Evolutionary conservation across 2,888 invertebrate species (phyloP).

Genomic region (Ochropacha duplaris): DNA sequence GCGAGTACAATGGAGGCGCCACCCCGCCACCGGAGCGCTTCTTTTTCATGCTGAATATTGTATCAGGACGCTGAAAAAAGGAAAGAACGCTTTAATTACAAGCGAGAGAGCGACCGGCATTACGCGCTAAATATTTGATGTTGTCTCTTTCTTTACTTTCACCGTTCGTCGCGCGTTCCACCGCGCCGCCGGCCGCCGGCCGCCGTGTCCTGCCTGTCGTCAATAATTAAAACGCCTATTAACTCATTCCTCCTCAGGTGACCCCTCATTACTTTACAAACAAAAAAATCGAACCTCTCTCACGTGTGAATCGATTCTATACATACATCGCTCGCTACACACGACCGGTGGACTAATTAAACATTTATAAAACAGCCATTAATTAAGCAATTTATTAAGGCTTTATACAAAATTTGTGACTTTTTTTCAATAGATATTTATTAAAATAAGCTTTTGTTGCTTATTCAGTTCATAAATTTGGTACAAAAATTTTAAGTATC

Average conservation of each 20-base stretch:
- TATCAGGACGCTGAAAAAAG: slow-evolving; percentile 83
- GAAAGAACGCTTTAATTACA: slow-evolving; percentile 83
- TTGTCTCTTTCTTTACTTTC: slow-evolving; percentile 73
- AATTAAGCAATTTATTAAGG: not conserved
- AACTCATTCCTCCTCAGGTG: slow-evolving; percentile 77
- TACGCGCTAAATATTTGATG: slow-evolving; percentile 81
- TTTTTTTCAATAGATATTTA: not conserved
- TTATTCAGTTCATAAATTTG: no score
- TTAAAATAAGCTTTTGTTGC: no score
- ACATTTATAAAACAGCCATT: slow-evolving; percentile 18
- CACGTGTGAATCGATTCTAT: slow-evolving; percentile 22
- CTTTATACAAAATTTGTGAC: no score
- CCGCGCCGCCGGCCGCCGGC: slow-evolving; percentile 18
- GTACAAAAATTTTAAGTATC: no score
- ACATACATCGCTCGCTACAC: slow-evolving; percentile 18
- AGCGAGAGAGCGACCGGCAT: slow-evolving; percentile 80
- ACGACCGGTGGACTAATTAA: slow-evolving; percentile 26
- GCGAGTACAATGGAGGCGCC: slow-evolving; percentile 84
- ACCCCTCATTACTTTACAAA: slow-evolving; percentile 69
- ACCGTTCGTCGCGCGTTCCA: slow-evolving; percentile 29
- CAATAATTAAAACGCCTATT: slow-evolving; percentile 81
- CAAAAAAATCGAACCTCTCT: slow-evolving; percentile 50
- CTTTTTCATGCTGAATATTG: slow-evolving; percentile 83
- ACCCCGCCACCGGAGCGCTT: slow-evolving; percentile 81
- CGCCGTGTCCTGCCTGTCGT: slow-evolving; percentile 52